Percentiles rank a stretch among this genome's conserved stretches.
Evolutionary conservation across 2,113 vertebrate species (phyloP).

Genomic region (Engraulis encrasicolus): DNA sequence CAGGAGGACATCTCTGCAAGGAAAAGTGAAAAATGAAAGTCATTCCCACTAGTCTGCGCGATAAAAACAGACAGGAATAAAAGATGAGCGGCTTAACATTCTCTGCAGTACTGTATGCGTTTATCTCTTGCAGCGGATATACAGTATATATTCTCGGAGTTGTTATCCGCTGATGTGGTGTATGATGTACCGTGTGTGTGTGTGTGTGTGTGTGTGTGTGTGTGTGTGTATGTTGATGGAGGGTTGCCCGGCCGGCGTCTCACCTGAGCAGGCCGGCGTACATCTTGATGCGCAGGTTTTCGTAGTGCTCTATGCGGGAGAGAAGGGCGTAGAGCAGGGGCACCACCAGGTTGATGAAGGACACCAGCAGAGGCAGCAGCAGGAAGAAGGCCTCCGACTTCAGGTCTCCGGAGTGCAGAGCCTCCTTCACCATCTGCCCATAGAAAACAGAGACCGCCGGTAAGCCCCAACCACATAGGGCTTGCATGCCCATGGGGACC

Average conservation of each 20-base stretch:
- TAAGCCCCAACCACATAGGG: too few relatives aligned
- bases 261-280: constrained; percentile 86
- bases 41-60: too few relatives aligned
- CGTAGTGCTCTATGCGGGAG: constrained; percentile 82
- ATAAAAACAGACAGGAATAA: neutral
- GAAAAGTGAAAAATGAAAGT: too few relatives aligned
- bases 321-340: constrained; percentile 87
- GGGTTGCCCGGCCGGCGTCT: constrained; percentile 22
- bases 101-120: too few relatives aligned
- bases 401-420: constrained; percentile 43
- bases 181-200: too few relatives aligned
- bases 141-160: too few relatives aligned
- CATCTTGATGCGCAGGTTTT: constrained; percentile 78
- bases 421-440: constrained; percentile 29
- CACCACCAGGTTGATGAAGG: constrained; percentile 84
- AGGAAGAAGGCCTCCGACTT: constrained; percentile 78
- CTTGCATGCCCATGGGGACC: too few relatives aligned
- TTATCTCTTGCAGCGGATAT: too few relatives aligned
- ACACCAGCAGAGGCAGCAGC: constrained; percentile 81
- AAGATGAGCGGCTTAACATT: neutral
- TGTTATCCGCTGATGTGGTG: too few relatives aligned
- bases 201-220: too few relatives aligned
- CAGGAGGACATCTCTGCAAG: constrained; percentile 84
- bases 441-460: too few relatives aligned
- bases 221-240: neutral